Evolutionary conservation across 2,888 invertebrate species (phyloP).

Genomic region (Holacanthella duospinosa): DNA sequence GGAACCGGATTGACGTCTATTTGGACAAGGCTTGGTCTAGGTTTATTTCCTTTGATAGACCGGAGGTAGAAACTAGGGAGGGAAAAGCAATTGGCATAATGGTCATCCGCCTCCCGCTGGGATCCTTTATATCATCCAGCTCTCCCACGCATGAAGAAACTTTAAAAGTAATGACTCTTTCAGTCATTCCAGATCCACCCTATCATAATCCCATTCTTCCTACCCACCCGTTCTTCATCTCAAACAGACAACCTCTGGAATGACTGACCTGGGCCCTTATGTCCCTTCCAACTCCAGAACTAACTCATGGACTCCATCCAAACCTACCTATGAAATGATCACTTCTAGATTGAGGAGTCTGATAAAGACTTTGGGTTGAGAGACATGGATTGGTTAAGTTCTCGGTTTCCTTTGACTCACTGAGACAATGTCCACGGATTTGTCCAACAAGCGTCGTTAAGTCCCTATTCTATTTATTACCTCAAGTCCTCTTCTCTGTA

Average conservation of each 20-base stretch:
- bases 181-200: slow-evolving; percentile 3
- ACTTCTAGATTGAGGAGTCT: neutral
- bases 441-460: slow-evolving; percentile 25
- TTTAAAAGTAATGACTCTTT: slow-evolving; percentile 23
- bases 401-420: slow-evolving; percentile 9
- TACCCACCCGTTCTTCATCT: neutral
- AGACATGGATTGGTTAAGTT: neutral
- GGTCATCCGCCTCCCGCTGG: slow-evolving; percentile 30
- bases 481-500: neutral
- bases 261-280: neutral
- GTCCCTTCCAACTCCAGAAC: too few species aligned
- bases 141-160: slow-evolving; percentile 26
- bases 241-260: neutral
- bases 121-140: slow-evolving; percentile 7
- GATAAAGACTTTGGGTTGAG: neutral
- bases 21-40: too few species aligned
- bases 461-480: slow-evolving; percentile 18
- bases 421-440: slow-evolving; percentile 25
- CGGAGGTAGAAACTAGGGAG: too few species aligned
- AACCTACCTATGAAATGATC: neutral
- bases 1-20: too few species aligned
- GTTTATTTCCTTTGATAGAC: slow-evolving; percentile 5
- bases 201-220: neutral
- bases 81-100: slow-evolving; percentile 29
- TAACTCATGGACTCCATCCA: neutral